Evolutionary conservation across 2,113 vertebrate genomes (phyloP), one percentile per base, ranked within the genome.

Genomic region (Pituophis catenifer): DNA sequence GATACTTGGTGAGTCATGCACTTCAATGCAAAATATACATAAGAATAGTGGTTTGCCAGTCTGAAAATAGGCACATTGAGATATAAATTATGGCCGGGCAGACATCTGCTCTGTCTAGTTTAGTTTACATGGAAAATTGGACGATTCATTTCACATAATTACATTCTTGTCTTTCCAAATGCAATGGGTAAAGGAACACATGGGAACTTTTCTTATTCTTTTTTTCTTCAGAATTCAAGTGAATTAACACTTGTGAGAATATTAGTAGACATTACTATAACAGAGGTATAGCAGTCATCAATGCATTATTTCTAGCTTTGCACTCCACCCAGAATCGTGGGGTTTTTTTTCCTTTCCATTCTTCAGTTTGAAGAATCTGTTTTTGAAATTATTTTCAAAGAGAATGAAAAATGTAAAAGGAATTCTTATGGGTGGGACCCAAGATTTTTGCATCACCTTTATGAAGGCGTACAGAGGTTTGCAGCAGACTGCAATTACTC

Each of bases 111-210:
- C 23, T 91, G 15, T 85, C 26, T 94, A 92, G 57, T 23, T 59
- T 94, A 90, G 50, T 23, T 90, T 26, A 38, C 53, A 94, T 44
- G 86, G 53, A 53, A 91, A 44, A 85, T 70, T 90, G 24, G 58
- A 24, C 89, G 86, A 92, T 88, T 4, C 57, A 92, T 94, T 94
- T 93, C 57, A 81, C 11, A 55, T 90, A 93, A 94, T 87, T 86
- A 12, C 70, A 48, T 55, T 94, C n/a, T 29, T 90, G 59, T 7
- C 62, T 94, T 94, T 90, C 48, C 81, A 94, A 93, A 93, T 85
- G 62, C 33, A 59, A 2, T 88, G 57, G 86, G 54, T 44, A 75
- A 29, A 88, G 86, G 11, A 38, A 86, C 6, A 93, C 55, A 59
- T 24, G 55, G 44, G 91, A 92, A 54, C 52, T 4, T 15, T 33